A percentile compares a stretch with the other conserved stretches of the same genome.
Conservation (phyloP, 2,797 vertebrate genomes). For the Amblyopsis hoosieri region DNA sequence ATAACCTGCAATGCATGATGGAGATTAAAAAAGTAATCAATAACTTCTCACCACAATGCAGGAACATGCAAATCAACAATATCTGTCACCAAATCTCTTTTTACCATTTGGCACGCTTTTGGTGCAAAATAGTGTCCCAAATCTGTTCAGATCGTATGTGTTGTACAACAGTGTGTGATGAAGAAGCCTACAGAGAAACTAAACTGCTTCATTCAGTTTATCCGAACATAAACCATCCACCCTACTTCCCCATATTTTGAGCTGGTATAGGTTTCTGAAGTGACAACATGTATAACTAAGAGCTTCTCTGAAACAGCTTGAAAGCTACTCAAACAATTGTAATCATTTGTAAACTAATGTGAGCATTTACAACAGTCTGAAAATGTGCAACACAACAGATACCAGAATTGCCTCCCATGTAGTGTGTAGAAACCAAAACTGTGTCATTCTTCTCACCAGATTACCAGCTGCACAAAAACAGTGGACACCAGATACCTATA, state of each 20-base stretch:
- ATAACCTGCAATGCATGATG: too few species aligned
- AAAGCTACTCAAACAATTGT: not conserved
- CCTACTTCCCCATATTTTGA: slow-evolving; percentile 14
- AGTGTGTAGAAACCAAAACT: too few species aligned
- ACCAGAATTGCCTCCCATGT: too few species aligned
- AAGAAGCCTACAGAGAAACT: slow-evolving; percentile 6
- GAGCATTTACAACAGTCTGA: not conserved
- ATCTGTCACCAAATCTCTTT: too few species aligned
- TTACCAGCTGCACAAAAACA: too few species aligned
- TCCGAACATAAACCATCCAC: slow-evolving; percentile 45
- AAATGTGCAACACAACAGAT: not conserved
- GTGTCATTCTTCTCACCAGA: too few species aligned
- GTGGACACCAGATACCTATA: too few species aligned
- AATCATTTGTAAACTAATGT: not conserved
- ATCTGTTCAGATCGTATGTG: not conserved
- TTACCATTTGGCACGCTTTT: too few species aligned
- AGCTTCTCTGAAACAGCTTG: not conserved
- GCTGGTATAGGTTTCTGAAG: slow-evolving; percentile 30
- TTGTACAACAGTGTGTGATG: not conserved
- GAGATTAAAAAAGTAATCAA: too few species aligned
- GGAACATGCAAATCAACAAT: too few species aligned
- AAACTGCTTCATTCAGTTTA: slow-evolving; percentile 21
- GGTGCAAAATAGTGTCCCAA: too few species aligned
- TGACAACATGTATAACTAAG: slow-evolving; percentile 26
- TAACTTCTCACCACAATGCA: too few species aligned